Base-by-base conservation (phyloP, 2,888 invertebrate genomes). In the Dione juno region DNA sequence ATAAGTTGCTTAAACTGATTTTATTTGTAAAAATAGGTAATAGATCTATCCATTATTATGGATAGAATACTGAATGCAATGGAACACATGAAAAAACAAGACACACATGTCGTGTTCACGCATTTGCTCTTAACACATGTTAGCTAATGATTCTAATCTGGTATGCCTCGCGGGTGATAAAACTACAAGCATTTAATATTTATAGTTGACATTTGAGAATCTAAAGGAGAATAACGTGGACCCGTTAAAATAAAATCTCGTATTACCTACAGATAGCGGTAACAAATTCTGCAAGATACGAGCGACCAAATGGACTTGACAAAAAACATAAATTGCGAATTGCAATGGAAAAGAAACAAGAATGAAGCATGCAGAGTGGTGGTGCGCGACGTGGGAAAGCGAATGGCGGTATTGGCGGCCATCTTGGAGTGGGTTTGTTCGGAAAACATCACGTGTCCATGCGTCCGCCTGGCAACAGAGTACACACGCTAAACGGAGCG, bases 331-430 rank as follows among this genome's bases (percentile, higher is more conserved):
- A 85, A 79, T 81, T 80, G 83, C 81, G 77, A 87, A 86, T 82
- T 83, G 81, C 79, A 74, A 88, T 84, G 83, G 82, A 86, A 87
- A 88, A 87, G 84, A 88, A 89, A 87, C 80, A 81, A 88, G 84
- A 85, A 84, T 83, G 82, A 86, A 85, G 84, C 85, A 84, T 85
- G 85, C 86, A 79, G 83, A 86, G 84, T 84, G 83, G 81, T 82
- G 84, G 83, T 81, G 84, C 82, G 84, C 87, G 86, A 92, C 91
- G 90, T 92, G 92, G 92, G 92, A 92, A 93, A 92, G 92, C 92
- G 92, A 91, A 91, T 89, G 88, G 89, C 86, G 82, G 83, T 79
- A 81, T 78, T 78, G 85, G 85, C 90, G 82, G 92, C 92, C 92
- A 92, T 92, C 85, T 92, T 92, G 90, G 81, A 84, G 82, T 82